Base-by-base conservation (phyloP, 2,797 vertebrate species). In the Melanotaenia nigrans region DNA sequence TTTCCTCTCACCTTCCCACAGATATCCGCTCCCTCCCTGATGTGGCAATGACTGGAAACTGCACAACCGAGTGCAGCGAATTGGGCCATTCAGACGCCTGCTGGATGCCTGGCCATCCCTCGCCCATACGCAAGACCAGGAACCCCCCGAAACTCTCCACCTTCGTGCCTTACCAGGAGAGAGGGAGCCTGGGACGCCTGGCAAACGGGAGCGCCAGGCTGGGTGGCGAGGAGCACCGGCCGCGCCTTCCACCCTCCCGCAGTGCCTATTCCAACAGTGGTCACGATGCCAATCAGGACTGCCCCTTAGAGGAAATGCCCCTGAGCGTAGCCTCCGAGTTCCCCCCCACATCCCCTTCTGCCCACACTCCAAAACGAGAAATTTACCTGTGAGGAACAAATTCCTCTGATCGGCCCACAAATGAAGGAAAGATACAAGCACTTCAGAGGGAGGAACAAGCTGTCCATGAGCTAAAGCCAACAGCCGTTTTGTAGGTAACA, bases 141-240 rank as follows among this genome's bases (percentile, higher is more conserved):
- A 98, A 96, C 81, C 95, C 95, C 92, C 97, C 98, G 91, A 99
- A 99, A 96, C 97, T 99, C 94, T 99, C 98, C 94, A 99, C 98
- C 94, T 99, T 99, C 94, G 97, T 99, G 98, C 98, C 97, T 99
- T 99, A 99, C 96, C 97, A 99, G 96, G 98, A 99, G 94, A 96
- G 97, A 95, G 97, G 96, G 94, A 97, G 96, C 92, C 96, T 98
- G 95, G 97, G 98, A 88, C 97, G 96, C 90, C 95, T 97, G 92
- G 96, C 96, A 67, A 97, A 97, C 47, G 97, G 97, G 90, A 97
- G 95, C 87, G 96, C 96, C 93, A 96, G 96, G 94, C 95, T 96
- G 93, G 95, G 95, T 92, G 95, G 96, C 90, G 95, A 96, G 92
- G 93, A 97, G 94, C 95, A 95, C 93, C 96, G 97, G 85, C 93